Evolutionary conservation across 2,113 vertebrate species (phyloP), one percentile per base, ranked within the genome.

Genomic region (Chionomys nivalis): DNA sequence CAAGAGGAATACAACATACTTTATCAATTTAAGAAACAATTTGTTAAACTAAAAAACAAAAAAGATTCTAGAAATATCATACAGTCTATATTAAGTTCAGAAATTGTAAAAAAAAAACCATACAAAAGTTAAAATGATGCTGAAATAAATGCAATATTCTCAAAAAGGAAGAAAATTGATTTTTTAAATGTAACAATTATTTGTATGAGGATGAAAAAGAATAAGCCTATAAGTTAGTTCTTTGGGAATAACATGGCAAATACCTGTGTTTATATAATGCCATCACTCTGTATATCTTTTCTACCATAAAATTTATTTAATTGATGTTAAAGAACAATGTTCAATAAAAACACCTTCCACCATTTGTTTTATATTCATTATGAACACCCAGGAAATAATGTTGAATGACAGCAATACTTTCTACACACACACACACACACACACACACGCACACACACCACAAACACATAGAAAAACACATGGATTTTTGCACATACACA

Each of bases 401-500:
- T 97, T 93, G 72, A 47, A 78, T 65, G 39, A 82, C 82, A 87
- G 77, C 86, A 90, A 92, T 93, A 96, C 75, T 96, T 81, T 87
- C 72, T 42, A 78, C 14, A 31, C 12, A 78, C 76, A 79, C 52
- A 49, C 61, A 39, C 49, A 58, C 17, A 55, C 52, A 55, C 52
- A 55, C 52, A 49, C 49, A n/a, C n/a, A n/a, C n/a, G 10, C 10
- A 49, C 49, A 49, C 10, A 49, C 49, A 49, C 49, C 49, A 49
- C 49, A 49, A 49, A 49, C 49, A 49, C 49, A 49, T 49, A 49
- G 49, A 52, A 52, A 52, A 52, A 52, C 49, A 52, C n/a, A n/a
- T n/a, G n/a, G n/a, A n/a, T 49, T 49, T 49, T 49, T 49, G 47
- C 72, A 63, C 72, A 63, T 21, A 65, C 58, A 78, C 44, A 91